Evolutionary conservation across 1,140 invertebrate genomes (phyloP).

Genomic region (Monochamus saltuarius): DNA sequence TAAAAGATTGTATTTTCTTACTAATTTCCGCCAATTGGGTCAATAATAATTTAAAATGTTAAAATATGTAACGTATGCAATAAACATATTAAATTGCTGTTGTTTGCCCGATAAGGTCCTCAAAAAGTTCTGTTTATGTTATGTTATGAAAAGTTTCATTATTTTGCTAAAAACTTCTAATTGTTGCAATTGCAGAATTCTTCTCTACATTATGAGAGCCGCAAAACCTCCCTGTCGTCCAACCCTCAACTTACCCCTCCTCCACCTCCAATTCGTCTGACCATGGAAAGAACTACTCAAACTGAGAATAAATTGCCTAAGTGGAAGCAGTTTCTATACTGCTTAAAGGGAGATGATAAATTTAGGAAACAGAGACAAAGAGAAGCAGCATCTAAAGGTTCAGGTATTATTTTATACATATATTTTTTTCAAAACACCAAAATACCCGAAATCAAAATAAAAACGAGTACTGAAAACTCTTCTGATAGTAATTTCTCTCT

Average conservation of each 20-base stretch:
- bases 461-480: no score
- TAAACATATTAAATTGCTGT: no score
- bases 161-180: no score
- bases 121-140: no score
- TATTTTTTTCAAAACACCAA: no score
- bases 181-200: constrained; percentile 34
- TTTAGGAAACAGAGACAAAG: constrained; percentile 74
- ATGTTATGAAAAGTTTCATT: no score
- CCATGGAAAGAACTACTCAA: constrained; percentile 79
- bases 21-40: no score
- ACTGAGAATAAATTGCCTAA: constrained; percentile 72
- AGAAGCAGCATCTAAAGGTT: constrained; percentile 56
- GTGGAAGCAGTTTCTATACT: constrained; percentile 77
- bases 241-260: constrained; percentile 42
- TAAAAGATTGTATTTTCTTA: no score
- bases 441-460: no score
- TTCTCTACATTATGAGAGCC: constrained; percentile 35
- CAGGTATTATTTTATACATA: constrained; percentile 34
- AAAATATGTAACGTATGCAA: neutral
- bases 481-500: no score
- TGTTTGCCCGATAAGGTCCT: no score
- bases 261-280: constrained; percentile 56
- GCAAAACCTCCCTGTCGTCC: constrained; percentile 39
- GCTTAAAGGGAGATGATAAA: constrained; percentile 74
- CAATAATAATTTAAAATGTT: no score